Percentiles rank a stretch among this genome's conserved stretches.
phyloP scores from a whole-genome alignment of 2,888 invertebrate genomes.

The Drosophila siamana region DNA sequence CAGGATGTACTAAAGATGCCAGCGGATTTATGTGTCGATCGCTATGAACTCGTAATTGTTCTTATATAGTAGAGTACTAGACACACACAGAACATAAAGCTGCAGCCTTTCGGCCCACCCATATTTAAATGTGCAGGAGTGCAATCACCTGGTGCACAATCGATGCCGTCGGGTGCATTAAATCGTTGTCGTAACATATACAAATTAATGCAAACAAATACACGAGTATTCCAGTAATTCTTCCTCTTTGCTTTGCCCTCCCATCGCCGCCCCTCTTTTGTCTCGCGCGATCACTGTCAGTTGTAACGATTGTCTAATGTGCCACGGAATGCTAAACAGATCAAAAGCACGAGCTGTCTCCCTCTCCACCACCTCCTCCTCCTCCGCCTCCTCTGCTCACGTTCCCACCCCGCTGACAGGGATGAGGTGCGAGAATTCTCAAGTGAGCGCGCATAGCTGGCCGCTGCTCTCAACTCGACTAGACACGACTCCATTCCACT shows the following conservation, averaged over 20 bases:
- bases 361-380: neutral
- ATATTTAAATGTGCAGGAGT: constrained; percentile 36
- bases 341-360: constrained; percentile 64
- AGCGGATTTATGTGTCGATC: constrained; percentile 8
- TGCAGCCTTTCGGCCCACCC: constrained; percentile 32
- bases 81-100: neutral
- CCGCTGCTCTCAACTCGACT: constrained; percentile 10
- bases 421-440: constrained; percentile 74
- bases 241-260: constrained; percentile 19
- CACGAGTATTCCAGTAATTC: constrained; percentile 53
- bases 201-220: constrained; percentile 79
- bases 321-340: constrained; percentile 78
- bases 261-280: neutral
- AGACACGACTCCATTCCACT: neutral
- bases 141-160: constrained; percentile 69
- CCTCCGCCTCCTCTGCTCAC: neutral
- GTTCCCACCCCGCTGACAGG: constrained; percentile 14
- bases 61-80: constrained; percentile 1
- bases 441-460: constrained; percentile 58
- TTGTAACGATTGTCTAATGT: constrained; percentile 78
- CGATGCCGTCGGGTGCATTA: constrained; percentile 63
- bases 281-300: constrained; percentile 67
- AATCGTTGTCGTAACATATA: constrained; percentile 76
- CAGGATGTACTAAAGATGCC: constrained; percentile 68
- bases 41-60: neutral